Conservation (phyloP, 2,888 invertebrate genomes). For the Ceriagrion tenellum region DNA sequence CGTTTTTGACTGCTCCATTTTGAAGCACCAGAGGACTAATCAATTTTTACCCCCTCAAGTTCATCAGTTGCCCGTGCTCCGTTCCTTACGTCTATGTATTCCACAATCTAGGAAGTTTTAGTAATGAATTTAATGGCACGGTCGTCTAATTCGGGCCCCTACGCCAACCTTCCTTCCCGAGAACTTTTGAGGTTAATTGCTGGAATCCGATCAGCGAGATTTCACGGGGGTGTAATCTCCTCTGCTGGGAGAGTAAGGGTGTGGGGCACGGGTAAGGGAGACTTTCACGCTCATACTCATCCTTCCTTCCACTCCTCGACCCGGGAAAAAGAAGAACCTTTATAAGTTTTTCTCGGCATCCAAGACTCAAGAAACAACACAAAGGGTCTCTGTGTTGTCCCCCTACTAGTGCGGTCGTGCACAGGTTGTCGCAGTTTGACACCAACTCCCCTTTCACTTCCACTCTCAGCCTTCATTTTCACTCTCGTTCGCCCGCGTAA, state of each 20-base stretch:
- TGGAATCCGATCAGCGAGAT: constrained; percentile 60
- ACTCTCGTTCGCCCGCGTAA: too few species aligned
- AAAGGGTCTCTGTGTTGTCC: background rate
- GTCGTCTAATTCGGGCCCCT: background rate
- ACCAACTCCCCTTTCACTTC: background rate
- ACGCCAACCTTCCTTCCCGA: constrained; percentile 4
- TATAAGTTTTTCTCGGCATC: background rate
- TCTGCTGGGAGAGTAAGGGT: background rate
- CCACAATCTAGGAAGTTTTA: background rate
- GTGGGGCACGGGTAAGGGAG: background rate
- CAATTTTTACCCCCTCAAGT: background rate
- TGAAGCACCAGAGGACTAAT: background rate
- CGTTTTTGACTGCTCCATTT: too few species aligned
- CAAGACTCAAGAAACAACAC: background rate
- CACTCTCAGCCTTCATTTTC: background rate
- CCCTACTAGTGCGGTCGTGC: background rate
- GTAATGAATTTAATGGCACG: constrained; percentile 20
- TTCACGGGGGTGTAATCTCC: background rate
- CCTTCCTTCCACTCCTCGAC: background rate
- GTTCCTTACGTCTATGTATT: background rate
- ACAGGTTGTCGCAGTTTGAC: background rate
- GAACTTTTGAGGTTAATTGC: constrained; percentile 61
- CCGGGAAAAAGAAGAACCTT: background rate
- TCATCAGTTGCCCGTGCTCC: background rate
- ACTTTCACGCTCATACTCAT: background rate